phyloP scores from a whole-genome alignment of 1,140 invertebrate genomes.

The Lethrus apterus region DNA sequence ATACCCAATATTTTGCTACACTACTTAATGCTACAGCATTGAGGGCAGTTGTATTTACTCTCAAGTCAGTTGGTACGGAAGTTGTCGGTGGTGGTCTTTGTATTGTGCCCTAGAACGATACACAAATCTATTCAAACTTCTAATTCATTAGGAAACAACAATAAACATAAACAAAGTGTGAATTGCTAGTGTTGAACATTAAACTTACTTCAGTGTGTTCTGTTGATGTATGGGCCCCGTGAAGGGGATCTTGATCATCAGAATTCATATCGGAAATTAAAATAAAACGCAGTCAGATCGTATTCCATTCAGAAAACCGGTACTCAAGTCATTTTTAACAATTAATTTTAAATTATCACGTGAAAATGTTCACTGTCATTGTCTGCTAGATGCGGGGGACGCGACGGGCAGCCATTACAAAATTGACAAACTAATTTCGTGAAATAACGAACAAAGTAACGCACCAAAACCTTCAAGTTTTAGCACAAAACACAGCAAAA shows the following conservation, averaged over 20 bases:
- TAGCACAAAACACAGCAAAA: constrained; percentile 1
- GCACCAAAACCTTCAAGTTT: neutral
- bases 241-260: constrained; percentile 46
- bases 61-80: constrained; percentile 49
- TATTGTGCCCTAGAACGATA: constrained; percentile 21
- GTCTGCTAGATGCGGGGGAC: constrained; percentile 51
- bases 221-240: constrained; percentile 46
- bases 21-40: constrained; percentile 52
- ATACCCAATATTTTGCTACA: constrained; percentile 59
- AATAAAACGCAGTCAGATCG: neutral
- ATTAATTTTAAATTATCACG: constrained; percentile 46
- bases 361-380: constrained; percentile 45
- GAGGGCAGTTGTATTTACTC: constrained; percentile 52
- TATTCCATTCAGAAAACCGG: constrained; percentile 36
- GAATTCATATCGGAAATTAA: constrained; percentile 42
- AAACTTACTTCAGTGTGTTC: constrained; percentile 46
- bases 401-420: constrained; percentile 57
- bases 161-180: neutral
- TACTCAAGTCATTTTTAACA: constrained; percentile 38
- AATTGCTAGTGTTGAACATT: neutral
- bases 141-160: neutral
- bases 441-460: neutral
- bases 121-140: neutral
- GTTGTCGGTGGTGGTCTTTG: constrained; percentile 39
- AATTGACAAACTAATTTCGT: constrained; percentile 20